Percentiles rank a stretch among this genome's conserved stretches.
Conservation (phyloP, 2,797 vertebrate genomes). For the Glossophaga mutica region DNA sequence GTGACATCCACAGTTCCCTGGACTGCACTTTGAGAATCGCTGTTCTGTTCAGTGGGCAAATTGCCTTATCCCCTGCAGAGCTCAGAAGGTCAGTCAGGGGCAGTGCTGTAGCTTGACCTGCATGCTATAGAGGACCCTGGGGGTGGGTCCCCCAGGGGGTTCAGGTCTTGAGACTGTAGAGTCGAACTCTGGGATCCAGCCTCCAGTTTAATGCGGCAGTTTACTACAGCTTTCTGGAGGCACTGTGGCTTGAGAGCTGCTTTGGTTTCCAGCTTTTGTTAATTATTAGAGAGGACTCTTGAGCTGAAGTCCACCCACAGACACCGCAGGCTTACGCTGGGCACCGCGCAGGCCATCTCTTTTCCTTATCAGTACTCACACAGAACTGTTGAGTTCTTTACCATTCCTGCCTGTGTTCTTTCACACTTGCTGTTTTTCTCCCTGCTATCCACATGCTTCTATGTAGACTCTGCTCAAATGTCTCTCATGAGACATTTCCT, state of each 20-base stretch:
- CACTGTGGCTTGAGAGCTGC: not conserved
- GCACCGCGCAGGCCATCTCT: not conserved
- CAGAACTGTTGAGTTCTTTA: not conserved
- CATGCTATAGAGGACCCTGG: not conserved
- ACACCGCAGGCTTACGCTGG: not conserved
- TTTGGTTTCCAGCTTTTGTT: not conserved
- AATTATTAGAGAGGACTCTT: not conserved
- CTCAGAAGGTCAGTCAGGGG: too few species aligned
- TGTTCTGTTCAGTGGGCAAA: not conserved
- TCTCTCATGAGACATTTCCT: not conserved
- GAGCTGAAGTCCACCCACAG: not conserved
- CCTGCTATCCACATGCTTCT: not conserved
- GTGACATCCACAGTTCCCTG: not conserved
- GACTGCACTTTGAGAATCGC: not conserved
- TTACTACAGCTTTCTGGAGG: not conserved
- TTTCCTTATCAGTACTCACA: not conserved
- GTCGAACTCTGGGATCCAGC: not conserved
- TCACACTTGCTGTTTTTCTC: not conserved
- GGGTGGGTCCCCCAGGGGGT: not conserved
- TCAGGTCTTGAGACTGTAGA: not conserved
- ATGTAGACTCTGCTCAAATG: not conserved
- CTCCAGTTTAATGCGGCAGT: rapidly evolving
- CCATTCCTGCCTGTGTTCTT: not conserved
- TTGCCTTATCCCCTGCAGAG: not conserved
- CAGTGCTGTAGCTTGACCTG: not conserved